phyloP scores from a whole-genome alignment of 2,797 vertebrate genomes.

The Australoheros facetus region DNA sequence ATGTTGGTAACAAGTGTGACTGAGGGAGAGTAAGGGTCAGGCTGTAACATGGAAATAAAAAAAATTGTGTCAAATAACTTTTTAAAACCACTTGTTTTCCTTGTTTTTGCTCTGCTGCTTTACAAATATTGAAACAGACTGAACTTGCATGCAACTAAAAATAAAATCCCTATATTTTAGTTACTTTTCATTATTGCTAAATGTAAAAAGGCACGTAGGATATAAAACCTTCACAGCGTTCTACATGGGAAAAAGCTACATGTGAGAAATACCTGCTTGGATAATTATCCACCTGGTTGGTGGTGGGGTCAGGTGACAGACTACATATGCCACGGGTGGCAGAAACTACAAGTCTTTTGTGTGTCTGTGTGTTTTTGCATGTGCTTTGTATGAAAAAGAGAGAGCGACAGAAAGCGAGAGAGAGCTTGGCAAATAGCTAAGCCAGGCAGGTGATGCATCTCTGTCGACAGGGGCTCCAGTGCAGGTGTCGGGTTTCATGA shows the following conservation, averaged over 20 bases:
- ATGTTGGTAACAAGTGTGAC: background rate
- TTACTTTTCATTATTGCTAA: background rate
- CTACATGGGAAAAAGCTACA: background rate
- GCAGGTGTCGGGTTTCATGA: slow-evolving; percentile 56
- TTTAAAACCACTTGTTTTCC: background rate
- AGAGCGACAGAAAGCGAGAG: background rate
- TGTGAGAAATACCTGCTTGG: slow-evolving; percentile 28
- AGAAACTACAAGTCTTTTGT: slow-evolving; percentile 13
- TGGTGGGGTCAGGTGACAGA: slow-evolving; percentile 39
- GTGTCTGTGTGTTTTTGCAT: slow-evolving; percentile 17
- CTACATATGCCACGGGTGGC: slow-evolving; percentile 32
- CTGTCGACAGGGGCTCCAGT: slow-evolving; percentile 36
- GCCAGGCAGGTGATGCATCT: slow-evolving; percentile 61
- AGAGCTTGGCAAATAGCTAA: slow-evolving; percentile 6
- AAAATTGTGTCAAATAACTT: background rate
- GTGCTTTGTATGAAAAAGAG: slow-evolving; percentile 6
- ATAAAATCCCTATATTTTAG: background rate
- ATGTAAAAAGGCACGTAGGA: background rate
- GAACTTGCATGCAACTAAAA: background rate
- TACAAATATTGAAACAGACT: background rate
- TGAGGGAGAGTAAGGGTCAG: background rate
- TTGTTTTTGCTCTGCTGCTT: background rate
- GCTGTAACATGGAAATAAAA: background rate
- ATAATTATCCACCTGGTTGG: slow-evolving; percentile 48
- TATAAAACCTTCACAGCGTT: background rate